Conservation (phyloP, 2,113 vertebrate genomes). For the Ceyx cyanopectus region DNA sequence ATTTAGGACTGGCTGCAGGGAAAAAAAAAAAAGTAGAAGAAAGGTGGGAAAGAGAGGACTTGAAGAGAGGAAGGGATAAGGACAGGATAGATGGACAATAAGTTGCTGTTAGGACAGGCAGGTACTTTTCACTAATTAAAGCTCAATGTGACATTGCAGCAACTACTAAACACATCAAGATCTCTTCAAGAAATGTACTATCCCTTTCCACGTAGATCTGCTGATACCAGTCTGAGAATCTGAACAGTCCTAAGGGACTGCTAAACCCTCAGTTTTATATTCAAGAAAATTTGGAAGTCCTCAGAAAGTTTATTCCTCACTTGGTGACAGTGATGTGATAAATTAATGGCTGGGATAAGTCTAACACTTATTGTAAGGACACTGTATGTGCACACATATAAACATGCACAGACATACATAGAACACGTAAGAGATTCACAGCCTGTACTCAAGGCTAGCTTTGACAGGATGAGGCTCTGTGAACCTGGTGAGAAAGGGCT, state of each 20-base stretch:
- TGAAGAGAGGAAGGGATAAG: background rate
- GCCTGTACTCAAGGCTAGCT: background rate
- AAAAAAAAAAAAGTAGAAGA: background rate
- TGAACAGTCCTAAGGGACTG: background rate
- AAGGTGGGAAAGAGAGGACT: background rate
- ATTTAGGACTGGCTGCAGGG: background rate
- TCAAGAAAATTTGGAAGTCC: background rate
- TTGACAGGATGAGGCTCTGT: background rate
- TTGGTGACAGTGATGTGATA: background rate
- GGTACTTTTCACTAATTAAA: background rate
- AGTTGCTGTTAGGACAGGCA: background rate
- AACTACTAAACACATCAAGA: background rate
- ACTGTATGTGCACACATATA: fast-evolving
- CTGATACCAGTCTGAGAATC: background rate
- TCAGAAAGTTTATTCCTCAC: background rate
- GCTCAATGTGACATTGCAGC: background rate
- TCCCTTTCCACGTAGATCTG: background rate
- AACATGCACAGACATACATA: fast-evolving
- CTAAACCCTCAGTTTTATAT: background rate
- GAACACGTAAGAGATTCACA: background rate
- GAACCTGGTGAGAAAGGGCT: background rate
- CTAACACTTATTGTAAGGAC: background rate
- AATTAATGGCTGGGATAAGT: background rate
- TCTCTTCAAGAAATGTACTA: background rate
- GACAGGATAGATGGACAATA: background rate